Evolutionary conservation across 2,113 vertebrate genomes (phyloP).

Genomic region (Oryzias celebensis): DNA sequence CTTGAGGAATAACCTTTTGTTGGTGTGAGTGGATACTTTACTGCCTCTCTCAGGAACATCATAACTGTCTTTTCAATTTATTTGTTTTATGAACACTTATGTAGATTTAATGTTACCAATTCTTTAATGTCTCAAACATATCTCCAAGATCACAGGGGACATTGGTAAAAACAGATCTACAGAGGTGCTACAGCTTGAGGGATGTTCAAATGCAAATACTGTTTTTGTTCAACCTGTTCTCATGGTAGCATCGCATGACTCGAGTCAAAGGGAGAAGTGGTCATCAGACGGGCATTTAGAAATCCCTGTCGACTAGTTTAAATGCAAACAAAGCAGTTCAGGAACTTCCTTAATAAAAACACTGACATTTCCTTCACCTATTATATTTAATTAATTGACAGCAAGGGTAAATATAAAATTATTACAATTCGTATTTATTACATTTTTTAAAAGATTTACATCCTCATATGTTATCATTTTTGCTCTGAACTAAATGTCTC

Average conservation of each 20-base stretch:
- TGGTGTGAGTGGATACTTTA: background rate
- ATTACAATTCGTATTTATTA: too few species aligned
- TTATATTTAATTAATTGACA: too few species aligned
- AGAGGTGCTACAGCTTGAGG: conserved; percentile 9
- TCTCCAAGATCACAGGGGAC: background rate
- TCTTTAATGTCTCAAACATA: conserved; percentile 2
- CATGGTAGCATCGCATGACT: conserved; percentile 5
- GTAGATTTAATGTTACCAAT: conserved; percentile 11
- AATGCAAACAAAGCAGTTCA: too few species aligned
- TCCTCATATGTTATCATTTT: background rate
- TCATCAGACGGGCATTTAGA: background rate
- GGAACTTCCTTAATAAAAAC: too few species aligned
- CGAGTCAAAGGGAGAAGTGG: background rate
- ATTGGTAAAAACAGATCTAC: background rate
- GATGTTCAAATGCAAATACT: background rate
- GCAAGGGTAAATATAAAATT: too few species aligned
- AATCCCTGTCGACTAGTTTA: background rate
- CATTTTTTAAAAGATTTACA: background rate
- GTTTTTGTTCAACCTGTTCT: conserved; percentile 7
- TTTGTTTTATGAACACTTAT: background rate
- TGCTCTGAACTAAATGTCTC: background rate
- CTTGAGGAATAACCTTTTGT: conserved; percentile 26
- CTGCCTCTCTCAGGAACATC: conserved; percentile 9
- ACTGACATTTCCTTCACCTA: too few species aligned
- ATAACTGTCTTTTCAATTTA: conserved; percentile 18